Evolutionary conservation across 2,888 invertebrate species (phyloP).

Genomic region (Cacoxenus indagator): DNA sequence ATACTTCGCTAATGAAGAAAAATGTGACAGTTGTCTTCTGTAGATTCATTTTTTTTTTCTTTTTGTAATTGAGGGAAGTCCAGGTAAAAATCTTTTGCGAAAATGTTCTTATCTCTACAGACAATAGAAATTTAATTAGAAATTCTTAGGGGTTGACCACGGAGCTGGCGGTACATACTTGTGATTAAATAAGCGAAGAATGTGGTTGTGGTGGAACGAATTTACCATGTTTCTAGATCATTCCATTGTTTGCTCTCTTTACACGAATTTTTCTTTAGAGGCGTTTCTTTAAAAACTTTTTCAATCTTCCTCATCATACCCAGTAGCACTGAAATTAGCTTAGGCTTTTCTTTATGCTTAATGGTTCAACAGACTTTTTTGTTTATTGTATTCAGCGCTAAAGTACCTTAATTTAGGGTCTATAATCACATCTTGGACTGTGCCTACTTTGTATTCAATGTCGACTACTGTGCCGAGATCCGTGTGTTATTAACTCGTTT

Average conservation of each 20-base stretch:
- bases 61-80: not conserved
- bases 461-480: constrained; percentile 54
- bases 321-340: constrained; percentile 43
- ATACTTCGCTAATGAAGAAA: constrained; percentile 38
- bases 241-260: too few species aligned
- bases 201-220: too few species aligned
- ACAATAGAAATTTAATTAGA: constrained; percentile 52
- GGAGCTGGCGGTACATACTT: not conserved
- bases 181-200: too few species aligned
- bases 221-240: too few species aligned
- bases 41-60: too few species aligned
- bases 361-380: constrained; percentile 53
- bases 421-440: constrained; percentile 61
- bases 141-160: constrained; percentile 14
- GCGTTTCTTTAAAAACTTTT: too few species aligned
- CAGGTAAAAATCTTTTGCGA: not conserved
- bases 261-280: too few species aligned
- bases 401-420: constrained; percentile 59
- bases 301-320: not conserved
- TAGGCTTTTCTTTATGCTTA: constrained; percentile 44
- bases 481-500: not conserved
- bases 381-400: constrained; percentile 16
- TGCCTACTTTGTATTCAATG: constrained; percentile 55
- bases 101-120: not conserved
- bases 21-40: not conserved